Conservation (phyloP, 2,888 invertebrate genomes). For the Drosophila merina region DNA sequence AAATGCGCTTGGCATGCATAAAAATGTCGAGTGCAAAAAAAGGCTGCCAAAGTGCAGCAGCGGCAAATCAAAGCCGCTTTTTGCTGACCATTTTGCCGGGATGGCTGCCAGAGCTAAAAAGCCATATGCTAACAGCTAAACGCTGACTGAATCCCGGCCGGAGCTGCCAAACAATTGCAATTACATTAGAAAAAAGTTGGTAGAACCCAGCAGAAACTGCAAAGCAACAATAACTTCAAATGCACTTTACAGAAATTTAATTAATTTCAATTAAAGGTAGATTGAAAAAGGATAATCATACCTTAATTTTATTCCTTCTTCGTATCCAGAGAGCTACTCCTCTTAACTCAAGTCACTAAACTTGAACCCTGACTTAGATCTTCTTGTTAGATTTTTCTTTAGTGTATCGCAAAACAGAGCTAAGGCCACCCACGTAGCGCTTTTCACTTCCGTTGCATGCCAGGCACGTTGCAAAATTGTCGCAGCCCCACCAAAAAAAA, state of each 20-base stretch:
- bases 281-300: not conserved
- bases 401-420: conserved; percentile 27
- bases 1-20: conserved; percentile 82
- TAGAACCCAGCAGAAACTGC: conserved; percentile 57
- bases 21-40: conserved; percentile 65
- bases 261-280: not conserved
- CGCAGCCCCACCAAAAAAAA: conserved; percentile 52
- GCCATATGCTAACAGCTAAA: conserved; percentile 7
- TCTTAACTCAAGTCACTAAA: no score
- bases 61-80: conserved; percentile 53
- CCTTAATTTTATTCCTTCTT: no score
- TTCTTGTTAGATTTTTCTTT: not conserved
- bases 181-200: conserved; percentile 75
- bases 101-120: conserved; percentile 2
- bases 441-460: conserved; percentile 73
- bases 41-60: conserved; percentile 34
- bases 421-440: conserved; percentile 66
- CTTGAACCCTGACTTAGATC: no score
- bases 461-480: conserved; percentile 76
- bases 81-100: conserved; percentile 54
- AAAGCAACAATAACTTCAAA: conserved; percentile 23
- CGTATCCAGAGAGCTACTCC: no score
- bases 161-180: conserved; percentile 73
- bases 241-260: not conserved
- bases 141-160: conserved; percentile 25